Evolutionary conservation across 2,888 invertebrate species (phyloP).

Genomic region (Hirtodrosophila trivittata): DNA sequence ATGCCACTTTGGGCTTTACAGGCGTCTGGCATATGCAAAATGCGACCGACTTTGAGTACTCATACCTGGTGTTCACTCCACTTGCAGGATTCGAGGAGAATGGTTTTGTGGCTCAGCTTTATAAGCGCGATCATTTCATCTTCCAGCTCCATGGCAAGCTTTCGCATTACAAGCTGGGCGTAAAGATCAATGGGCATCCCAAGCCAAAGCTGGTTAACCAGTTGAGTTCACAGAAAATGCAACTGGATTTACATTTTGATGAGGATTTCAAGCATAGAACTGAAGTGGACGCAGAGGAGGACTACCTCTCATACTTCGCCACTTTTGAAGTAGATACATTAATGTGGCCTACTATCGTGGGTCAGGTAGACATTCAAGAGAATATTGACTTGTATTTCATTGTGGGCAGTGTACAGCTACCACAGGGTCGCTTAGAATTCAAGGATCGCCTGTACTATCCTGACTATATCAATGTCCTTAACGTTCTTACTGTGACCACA

Average conservation of each 20-base stretch:
- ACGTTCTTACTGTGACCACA: constrained; percentile 85
- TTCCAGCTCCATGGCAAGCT: constrained; percentile 89
- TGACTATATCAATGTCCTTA: constrained; percentile 84
- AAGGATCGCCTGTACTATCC: constrained; percentile 86
- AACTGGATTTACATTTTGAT: constrained; percentile 80
- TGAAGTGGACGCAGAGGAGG: constrained; percentile 82
- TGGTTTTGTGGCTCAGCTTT: constrained; percentile 88
- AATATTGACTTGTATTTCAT: constrained; percentile 84
- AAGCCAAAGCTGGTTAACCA: constrained; percentile 81
- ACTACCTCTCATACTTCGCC: constrained; percentile 85
- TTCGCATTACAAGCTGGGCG: constrained; percentile 87
- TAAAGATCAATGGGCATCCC: constrained; percentile 79
- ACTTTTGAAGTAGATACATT: constrained; percentile 86
- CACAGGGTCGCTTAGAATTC: constrained; percentile 85
- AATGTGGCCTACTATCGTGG: constrained; percentile 86
- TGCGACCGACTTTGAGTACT: constrained; percentile 90
- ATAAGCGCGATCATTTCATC: constrained; percentile 87
- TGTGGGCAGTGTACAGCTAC: constrained; percentile 85
- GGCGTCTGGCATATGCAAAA: constrained; percentile 88
- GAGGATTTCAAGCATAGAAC: constrained; percentile 82
- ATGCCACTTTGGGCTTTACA: constrained; percentile 89
- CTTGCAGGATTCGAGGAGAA: constrained; percentile 91
- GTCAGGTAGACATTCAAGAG: constrained; percentile 85
- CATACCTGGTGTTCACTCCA: constrained; percentile 91
- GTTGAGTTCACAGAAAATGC: constrained; percentile 75